Evolutionary conservation across 1,140 invertebrate species (phyloP).

Genomic region (Sitodiplosis mosellana): DNA sequence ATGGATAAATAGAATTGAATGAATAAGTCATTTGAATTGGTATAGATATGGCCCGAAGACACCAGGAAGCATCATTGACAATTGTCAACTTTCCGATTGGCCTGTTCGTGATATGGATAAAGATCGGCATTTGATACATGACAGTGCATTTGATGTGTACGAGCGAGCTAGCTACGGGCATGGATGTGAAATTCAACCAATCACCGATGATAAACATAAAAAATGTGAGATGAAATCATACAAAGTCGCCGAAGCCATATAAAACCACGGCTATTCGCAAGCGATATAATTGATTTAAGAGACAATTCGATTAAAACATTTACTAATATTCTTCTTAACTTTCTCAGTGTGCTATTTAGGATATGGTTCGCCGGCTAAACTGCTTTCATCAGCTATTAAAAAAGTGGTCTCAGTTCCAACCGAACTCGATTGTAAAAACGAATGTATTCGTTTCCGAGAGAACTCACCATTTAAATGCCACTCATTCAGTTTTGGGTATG

Average conservation of each 20-base stretch:
- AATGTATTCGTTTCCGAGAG: conserved; percentile 38
- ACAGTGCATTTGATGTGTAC: conserved; percentile 49
- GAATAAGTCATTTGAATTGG: too few species aligned
- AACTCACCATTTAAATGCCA: conserved; percentile 43
- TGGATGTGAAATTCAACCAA: conserved; percentile 47
- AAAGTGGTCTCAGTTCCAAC: conserved; percentile 36
- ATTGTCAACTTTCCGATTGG: conserved; percentile 54
- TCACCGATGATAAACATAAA: conserved; percentile 26
- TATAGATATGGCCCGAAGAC: conserved; percentile 40
- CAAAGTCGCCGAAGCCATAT: too few species aligned
- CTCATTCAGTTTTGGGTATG: conserved; percentile 49
- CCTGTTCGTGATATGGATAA: conserved; percentile 42
- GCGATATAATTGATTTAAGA: neutral
- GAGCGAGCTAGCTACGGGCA: conserved; percentile 57
- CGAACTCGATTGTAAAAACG: conserved; percentile 47
- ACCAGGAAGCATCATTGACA: conserved; percentile 39
- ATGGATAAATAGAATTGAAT: too few species aligned
- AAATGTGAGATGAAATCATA: conserved; percentile 23
- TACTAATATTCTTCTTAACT: conserved; percentile 11
- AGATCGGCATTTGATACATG: conserved; percentile 31
- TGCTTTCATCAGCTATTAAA: conserved; percentile 41
- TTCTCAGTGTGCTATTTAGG: conserved; percentile 54
- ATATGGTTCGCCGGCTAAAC: conserved; percentile 45
- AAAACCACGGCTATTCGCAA: too few species aligned
- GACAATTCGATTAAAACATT: neutral